Base-by-base conservation (phyloP, 2,888 invertebrate species). In the Agrochola circellaris region DNA sequence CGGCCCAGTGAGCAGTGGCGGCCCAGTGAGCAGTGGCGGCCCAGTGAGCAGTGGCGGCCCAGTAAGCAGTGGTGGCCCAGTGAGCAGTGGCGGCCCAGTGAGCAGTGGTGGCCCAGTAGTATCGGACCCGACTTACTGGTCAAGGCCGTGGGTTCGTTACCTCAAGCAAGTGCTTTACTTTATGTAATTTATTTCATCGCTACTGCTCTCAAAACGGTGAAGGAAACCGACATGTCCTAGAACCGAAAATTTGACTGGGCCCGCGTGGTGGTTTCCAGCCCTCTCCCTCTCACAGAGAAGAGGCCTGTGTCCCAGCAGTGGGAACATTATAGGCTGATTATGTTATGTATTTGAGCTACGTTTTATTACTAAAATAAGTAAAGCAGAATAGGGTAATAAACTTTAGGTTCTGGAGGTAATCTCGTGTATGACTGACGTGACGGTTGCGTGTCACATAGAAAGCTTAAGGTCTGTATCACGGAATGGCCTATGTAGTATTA, bases 341-440 rank as follows among this genome's bases (percentile, higher is more conserved):
- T 9, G 17, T 26, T 11, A 61, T 20, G 11, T 61, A 11, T 34
- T 23, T 0, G 38, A 30, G 17, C 17, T 42, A 30, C 2, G 20
- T 45, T n/a, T 30, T 7, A 30, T 0, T 1, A 2, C 42, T 4
- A 26, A 8, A 13, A 20, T 11, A 17, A n/a, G 26, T 77, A 8
- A 54, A 54, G 3, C 34, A 65, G 62, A 42, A 15, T 65, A 66
- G 17, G 56, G 38, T 48, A 76, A 20, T 42, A 42, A 58, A 68
- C 26, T 20, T 48, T 30, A 68, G 68, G 20, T 48, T 68, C n/a
- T 30, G 23, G 4, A 48, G 23, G 15, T 58, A 58, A 58, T 79
- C 58, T 79, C 30, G 20, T 34, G 38, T 42, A 15, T 79, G 48
- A 77, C 11, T 51, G 79, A 79, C 38, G 48, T 30, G 26, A 17